These are phyloP conservation scores for Sparus aurata DNA, from an alignment of 2,797 vertebrate genomes.

Conservation along the genomic window DNA sequence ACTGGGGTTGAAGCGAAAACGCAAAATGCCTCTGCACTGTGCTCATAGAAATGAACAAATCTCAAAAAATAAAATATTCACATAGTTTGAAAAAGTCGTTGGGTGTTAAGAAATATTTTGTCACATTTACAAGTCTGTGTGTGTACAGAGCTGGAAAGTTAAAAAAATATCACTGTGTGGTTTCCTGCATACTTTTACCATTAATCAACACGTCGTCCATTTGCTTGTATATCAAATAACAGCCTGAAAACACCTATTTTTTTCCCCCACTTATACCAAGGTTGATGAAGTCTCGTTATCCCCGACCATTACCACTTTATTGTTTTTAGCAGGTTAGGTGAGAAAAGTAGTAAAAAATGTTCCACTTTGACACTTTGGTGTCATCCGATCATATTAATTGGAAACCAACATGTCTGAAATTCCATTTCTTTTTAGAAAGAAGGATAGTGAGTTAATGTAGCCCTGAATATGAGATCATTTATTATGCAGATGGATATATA, in stretches of 20 bases:
- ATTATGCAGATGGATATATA: constrained; percentile 18
- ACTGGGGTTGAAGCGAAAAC: no score
- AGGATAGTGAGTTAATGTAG: constrained; percentile 1
- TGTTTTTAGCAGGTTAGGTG: not conserved
- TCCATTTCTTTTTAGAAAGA: constrained; percentile 18
- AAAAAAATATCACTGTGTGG: no score
- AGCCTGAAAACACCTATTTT: not conserved
- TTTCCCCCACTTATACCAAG: not conserved
- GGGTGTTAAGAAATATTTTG: no score
- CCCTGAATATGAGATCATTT: constrained; percentile 20
- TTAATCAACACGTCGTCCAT: not conserved
- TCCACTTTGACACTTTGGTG: not conserved
- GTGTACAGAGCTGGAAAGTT: no score
- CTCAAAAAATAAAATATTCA: no score
- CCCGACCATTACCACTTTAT: not conserved
- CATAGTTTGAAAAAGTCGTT: no score
- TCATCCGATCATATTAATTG: constrained; percentile 4
- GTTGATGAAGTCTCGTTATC: not conserved
- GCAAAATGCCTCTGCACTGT: no score
- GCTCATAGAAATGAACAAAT: no score
- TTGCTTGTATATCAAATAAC: not conserved
- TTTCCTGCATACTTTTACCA: no score
- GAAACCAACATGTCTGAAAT: constrained; percentile 1
- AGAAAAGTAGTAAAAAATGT: not conserved
- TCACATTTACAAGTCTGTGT: no score